Evolutionary conservation across 2,888 invertebrate genomes (phyloP), one percentile per base, ranked within the genome.

Genomic region (Drosophila diplacantha): DNA sequence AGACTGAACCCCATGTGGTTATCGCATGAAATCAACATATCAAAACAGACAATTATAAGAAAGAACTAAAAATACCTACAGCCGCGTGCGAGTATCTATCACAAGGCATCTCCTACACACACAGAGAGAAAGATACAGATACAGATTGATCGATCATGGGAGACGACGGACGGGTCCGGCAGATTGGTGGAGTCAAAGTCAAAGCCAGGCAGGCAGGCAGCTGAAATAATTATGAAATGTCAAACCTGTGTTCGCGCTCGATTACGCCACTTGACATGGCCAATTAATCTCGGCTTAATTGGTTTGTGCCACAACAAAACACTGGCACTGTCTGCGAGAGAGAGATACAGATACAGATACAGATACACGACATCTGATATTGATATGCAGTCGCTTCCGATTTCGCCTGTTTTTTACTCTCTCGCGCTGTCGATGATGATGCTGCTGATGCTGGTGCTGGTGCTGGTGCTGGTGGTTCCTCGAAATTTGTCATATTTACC

Each of bases 191-290:
- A 61, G 41, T 46, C 54, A 44, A 37, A 62, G 54, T 20, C 26
- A 31, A 5, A 39, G 39, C n/a, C 39, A 39, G 39, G 39, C 38
- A 38, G 43, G 11, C 51, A 56, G 66, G 58, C 74, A 80, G 77
- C 67, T 84, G 85, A 81, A 81, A 81, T 83, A 84, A 83, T 84
- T 84, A 81, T 79, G 85, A 83, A 84, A 81, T 84, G 81, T 84
- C 81, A 83, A 83, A 81, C 85, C 83, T 81, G 85, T 84, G 85
- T 84, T 81, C 79, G 81, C 81, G 83, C 83, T 83, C 83, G 81
- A 84, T 84, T 81, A 81, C 85, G 83, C 82, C 85, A 83, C 82
- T 77, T 83, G 85, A 84, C 85, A 81, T 81, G 83, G 80, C 81
- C 81, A 81, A 81, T 81, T 81, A 81, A 81, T 84, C 81, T 83